Percentiles rank a stretch among this genome's conserved stretches.
phyloP scores from a whole-genome alignment of 2,797 vertebrate genomes.

The Vespertilio murinus region DNA sequence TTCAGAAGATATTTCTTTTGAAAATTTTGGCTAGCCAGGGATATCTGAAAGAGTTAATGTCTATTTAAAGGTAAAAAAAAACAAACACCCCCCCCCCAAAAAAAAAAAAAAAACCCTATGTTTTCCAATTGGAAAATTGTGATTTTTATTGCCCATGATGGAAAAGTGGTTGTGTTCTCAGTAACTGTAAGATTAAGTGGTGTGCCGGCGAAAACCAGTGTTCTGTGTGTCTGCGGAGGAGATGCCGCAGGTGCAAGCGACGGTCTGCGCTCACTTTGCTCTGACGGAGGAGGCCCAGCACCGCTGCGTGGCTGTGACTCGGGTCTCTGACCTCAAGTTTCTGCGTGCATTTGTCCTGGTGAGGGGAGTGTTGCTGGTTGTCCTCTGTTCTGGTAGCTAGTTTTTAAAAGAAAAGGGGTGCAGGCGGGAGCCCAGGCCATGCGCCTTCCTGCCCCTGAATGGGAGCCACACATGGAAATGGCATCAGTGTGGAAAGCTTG shows the following conservation, averaged over 20 bases:
- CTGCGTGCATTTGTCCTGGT: background rate
- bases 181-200: background rate
- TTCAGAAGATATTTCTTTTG: background rate
- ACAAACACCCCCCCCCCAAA: no score
- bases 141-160: background rate
- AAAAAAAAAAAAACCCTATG: no score
- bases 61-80: background rate
- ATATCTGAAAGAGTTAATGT: conserved; percentile 13
- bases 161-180: background rate
- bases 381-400: background rate
- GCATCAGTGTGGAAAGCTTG: background rate
- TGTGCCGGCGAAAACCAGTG: background rate
- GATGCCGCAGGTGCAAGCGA: background rate
- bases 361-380: background rate
- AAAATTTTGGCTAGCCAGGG: background rate
- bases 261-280: background rate
- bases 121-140: background rate
- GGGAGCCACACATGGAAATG: fast-evolving
- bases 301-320: background rate
- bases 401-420: background rate
- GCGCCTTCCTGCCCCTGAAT: background rate
- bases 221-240: background rate
- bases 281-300: background rate
- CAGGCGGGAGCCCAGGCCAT: background rate
- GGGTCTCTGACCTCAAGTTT: background rate